These are phyloP conservation scores for Falcunculus frontatus DNA, from an alignment of 2,113 vertebrate genomes.

Conservation along the genomic window DNA sequence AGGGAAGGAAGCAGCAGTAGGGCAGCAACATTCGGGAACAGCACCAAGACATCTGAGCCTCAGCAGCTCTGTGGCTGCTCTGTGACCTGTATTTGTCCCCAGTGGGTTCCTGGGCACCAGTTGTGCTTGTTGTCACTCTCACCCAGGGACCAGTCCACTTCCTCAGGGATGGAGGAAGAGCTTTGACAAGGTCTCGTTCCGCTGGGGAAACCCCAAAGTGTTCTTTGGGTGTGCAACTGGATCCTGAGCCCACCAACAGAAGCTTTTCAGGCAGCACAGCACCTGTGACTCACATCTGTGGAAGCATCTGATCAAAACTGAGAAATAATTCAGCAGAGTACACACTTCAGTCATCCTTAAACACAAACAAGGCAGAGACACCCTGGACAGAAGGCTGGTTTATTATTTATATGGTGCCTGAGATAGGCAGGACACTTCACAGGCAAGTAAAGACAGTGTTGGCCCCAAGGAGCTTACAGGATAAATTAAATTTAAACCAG, in stretches of 20 bases:
- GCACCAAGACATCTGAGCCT: background rate
- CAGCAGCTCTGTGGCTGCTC: background rate
- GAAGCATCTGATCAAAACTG: background rate
- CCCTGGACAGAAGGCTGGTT: background rate
- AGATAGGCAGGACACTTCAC: background rate
- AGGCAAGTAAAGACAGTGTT: background rate
- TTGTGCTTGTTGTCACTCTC: too few species aligned
- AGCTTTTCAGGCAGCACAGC: background rate
- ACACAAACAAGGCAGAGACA: background rate
- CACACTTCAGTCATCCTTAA: background rate
- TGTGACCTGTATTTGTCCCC: background rate
- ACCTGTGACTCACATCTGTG: rapidly evolving
- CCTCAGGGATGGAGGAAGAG: background rate
- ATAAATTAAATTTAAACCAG: background rate
- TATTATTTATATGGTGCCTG: background rate
- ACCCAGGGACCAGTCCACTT: background rate
- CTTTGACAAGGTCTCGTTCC: background rate
- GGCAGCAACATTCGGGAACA: background rate
- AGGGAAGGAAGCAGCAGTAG: background rate
- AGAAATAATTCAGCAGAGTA: background rate
- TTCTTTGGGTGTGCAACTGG: too few species aligned
- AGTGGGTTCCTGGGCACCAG: background rate
- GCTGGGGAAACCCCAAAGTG: background rate
- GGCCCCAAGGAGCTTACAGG: background rate
- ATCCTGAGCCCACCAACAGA: background rate